Percentiles rank a stretch among this genome's conserved stretches.
phyloP scores from a whole-genome alignment of 2,888 invertebrate species.

The Alentia gelatinosa region DNA sequence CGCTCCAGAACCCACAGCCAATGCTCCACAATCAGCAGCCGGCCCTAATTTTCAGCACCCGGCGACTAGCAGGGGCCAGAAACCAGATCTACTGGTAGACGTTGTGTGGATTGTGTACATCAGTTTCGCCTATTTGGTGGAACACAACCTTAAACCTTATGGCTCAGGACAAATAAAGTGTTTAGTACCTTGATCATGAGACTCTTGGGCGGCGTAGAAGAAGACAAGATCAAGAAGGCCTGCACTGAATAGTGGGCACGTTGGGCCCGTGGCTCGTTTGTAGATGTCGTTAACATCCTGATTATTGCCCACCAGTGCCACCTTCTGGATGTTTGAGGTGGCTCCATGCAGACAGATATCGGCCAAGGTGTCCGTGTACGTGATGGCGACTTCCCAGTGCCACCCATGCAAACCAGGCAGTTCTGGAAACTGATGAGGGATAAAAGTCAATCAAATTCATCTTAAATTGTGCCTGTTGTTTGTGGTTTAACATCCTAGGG shows the following conservation, averaged over 20 bases:
- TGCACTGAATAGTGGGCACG: constrained; percentile 73
- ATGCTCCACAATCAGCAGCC: too few relatives aligned
- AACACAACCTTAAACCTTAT: too few relatives aligned
- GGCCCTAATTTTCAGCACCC: too few relatives aligned
- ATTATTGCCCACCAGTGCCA: constrained; percentile 76
- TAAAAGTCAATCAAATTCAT: neutral
- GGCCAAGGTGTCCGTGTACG: constrained; percentile 76
- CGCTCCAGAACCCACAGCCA: too few relatives aligned
- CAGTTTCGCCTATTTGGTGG: too few relatives aligned
- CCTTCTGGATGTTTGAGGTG: constrained; percentile 76
- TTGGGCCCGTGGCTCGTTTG: constrained; percentile 62
- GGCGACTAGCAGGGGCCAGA: too few relatives aligned
- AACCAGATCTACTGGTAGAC: too few relatives aligned
- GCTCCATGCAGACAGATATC: constrained; percentile 76
- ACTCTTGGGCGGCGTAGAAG: constrained; percentile 71
- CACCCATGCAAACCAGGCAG: constrained; percentile 76
- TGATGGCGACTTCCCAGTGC: constrained; percentile 79
- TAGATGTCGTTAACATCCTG: constrained; percentile 69
- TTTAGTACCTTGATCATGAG: constrained; percentile 72
- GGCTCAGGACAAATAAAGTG: neutral
- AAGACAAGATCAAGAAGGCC: constrained; percentile 77
- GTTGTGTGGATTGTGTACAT: too few relatives aligned
- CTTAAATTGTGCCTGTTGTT: neutral
- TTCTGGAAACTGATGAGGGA: constrained; percentile 60
- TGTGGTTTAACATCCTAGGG: too few relatives aligned